Evolutionary conservation across 2,797 vertebrate genomes (phyloP).

Genomic region (Nannoperca obscura): DNA sequence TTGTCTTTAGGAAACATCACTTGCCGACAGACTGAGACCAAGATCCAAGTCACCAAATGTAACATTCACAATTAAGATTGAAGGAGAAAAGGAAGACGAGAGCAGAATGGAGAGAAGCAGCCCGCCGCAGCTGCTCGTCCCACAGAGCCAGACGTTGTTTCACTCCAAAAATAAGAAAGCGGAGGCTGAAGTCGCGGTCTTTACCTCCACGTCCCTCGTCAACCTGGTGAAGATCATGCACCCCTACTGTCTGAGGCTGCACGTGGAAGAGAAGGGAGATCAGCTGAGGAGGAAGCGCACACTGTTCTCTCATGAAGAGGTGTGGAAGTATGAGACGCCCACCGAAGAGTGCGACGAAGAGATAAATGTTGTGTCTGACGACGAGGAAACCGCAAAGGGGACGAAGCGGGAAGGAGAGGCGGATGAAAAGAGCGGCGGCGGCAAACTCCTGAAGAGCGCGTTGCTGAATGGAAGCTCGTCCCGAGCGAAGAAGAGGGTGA

Average conservation of each 20-base stretch:
- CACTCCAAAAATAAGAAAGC: conserved; percentile 38
- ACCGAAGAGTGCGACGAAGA: conserved; percentile 76
- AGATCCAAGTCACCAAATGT: conserved; percentile 44
- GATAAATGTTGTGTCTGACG: conserved; percentile 80
- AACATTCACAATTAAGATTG: conserved; percentile 75
- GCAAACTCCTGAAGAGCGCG: conserved; percentile 56
- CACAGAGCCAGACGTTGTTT: conserved; percentile 36
- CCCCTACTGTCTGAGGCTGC: conserved; percentile 90
- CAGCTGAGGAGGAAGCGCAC: not conserved
- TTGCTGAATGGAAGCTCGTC: conserved; percentile 58
- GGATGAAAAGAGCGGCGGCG: not conserved
- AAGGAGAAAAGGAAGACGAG: conserved; percentile 84
- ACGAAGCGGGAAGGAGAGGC: not conserved
- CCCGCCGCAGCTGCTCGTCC: conserved; percentile 23
- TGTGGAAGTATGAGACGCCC: conserved; percentile 78
- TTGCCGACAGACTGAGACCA: conserved; percentile 61
- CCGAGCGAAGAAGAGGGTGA: conserved; percentile 80
- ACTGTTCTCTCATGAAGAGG: conserved; percentile 74
- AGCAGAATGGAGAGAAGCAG: conserved; percentile 15
- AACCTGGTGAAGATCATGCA: conserved; percentile 95
- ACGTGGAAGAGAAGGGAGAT: conserved; percentile 75
- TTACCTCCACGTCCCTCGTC: conserved; percentile 83
- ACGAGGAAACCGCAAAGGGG: conserved; percentile 51
- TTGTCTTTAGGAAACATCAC: conserved; percentile 45
- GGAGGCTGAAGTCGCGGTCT: conserved; percentile 69